Evolutionary conservation across 2,888 invertebrate species (phyloP).

Genomic region (Drosophila ezoana): DNA sequence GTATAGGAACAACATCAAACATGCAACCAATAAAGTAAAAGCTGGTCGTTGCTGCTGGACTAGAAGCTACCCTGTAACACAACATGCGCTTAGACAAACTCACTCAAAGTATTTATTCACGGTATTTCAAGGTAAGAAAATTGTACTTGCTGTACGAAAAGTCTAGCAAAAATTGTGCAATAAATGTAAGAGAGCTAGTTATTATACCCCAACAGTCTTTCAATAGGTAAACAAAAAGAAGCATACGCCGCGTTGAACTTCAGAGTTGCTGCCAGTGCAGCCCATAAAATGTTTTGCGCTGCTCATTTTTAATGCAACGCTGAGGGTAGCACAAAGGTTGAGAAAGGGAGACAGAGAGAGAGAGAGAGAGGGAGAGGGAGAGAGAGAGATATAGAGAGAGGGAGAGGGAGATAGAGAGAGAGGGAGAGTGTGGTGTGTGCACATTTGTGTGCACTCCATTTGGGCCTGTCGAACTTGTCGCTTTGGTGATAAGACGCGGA

Average conservation of each 20-base stretch:
- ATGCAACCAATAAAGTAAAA: not conserved
- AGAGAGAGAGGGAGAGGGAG: not conserved
- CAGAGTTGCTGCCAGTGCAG: slow-evolving; percentile 42
- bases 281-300: slow-evolving; percentile 65
- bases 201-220: not conserved
- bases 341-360: not conserved
- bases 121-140: no score
- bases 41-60: not conserved
- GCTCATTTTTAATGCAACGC: slow-evolving; percentile 78
- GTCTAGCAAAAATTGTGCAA: not conserved
- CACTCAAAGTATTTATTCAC: no score
- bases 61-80: slow-evolving; percentile 4
- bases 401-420: not conserved
- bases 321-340: slow-evolving; percentile 14
- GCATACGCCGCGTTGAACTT: slow-evolving; percentile 52
- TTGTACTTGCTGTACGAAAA: no score
- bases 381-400: not conserved
- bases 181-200: no score
- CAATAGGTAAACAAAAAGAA: slow-evolving; percentile 40
- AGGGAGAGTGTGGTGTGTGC: slow-evolving; percentile 12
- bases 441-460: slow-evolving; percentile 51
- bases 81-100: no score
- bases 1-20: not conserved
- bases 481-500: slow-evolving; percentile 78
- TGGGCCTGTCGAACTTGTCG: slow-evolving; percentile 58